Conservation (phyloP, 1,140 invertebrate species). For the Heliconius melpomene region DNA sequence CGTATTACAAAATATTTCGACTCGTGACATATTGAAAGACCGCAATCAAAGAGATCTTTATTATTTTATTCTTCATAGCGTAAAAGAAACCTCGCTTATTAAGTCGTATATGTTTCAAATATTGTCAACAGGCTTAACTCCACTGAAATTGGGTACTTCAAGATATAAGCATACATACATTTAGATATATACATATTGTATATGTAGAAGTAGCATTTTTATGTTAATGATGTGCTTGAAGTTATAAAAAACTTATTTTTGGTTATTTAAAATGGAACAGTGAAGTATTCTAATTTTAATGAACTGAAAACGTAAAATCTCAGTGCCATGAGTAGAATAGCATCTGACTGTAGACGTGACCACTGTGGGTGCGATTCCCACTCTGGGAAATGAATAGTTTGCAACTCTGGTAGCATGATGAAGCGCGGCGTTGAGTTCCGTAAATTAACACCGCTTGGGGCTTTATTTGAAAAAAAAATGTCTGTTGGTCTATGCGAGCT, state of each 20-base stretch:
- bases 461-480: no score
- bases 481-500: no score
- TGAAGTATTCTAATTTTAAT: conserved; percentile 2
- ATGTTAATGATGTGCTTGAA: not conserved
- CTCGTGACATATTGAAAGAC: conserved; percentile 17
- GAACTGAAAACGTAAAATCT: not conserved
- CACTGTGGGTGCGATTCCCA: no score
- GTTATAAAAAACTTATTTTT: not conserved
- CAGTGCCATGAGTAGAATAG: no score
- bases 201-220: not conserved
- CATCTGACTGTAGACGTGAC: not conserved
- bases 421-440: not conserved
- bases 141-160: conserved; percentile 7
- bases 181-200: not conserved
- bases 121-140: not conserved
- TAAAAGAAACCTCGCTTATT: conserved; percentile 29
- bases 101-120: conserved; percentile 3
- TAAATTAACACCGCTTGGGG: not conserved
- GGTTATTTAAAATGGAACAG: not conserved
- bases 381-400: no score
- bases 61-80: conserved; percentile 8
- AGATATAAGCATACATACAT: not conserved
- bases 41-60: conserved; percentile 20
- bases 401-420: no score
- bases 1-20: conserved; percentile 9